A percentile compares a stretch with the other conserved stretches of the same genome.
Conservation (phyloP, 2,797 vertebrate genomes). For the Chelidonichthys spinosus region DNA sequence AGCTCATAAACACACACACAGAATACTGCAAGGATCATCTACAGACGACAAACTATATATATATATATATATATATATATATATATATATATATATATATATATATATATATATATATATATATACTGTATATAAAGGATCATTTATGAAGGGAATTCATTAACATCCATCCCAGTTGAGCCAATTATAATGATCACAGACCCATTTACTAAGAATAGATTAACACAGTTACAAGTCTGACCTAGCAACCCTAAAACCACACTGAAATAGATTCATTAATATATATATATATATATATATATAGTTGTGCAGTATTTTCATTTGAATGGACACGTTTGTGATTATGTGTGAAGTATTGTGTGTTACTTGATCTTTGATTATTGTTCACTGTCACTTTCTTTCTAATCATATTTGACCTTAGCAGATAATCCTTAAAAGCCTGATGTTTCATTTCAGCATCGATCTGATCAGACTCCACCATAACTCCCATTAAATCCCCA, state of each 20-base stretch:
- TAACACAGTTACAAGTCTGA: constrained; percentile 31
- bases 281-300: constrained; percentile 3
- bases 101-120: constrained; percentile 26
- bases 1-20: neutral
- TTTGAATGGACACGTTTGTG: neutral
- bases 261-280: constrained; percentile 20
- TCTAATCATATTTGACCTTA: constrained; percentile 39
- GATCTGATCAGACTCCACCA: neutral
- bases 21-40: constrained; percentile 20
- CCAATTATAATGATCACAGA: constrained; percentile 58
- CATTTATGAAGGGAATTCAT: constrained; percentile 31
- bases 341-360: neutral
- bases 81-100: constrained; percentile 1
- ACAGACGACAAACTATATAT: constrained; percentile 11
- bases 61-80: constrained; percentile 25
- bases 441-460: constrained; percentile 14
- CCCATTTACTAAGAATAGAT: constrained; percentile 42
- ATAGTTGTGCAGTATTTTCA: neutral
- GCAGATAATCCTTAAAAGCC: neutral
- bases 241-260: constrained; percentile 4
- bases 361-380: constrained; percentile 9
- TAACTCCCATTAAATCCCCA: constrained; percentile 24
- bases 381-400: constrained; percentile 16
- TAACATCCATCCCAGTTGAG: constrained; percentile 41
- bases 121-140: constrained; percentile 1